phyloP scores from a whole-genome alignment of 2,113 vertebrate genomes.

The Jaculus jaculus region DNA sequence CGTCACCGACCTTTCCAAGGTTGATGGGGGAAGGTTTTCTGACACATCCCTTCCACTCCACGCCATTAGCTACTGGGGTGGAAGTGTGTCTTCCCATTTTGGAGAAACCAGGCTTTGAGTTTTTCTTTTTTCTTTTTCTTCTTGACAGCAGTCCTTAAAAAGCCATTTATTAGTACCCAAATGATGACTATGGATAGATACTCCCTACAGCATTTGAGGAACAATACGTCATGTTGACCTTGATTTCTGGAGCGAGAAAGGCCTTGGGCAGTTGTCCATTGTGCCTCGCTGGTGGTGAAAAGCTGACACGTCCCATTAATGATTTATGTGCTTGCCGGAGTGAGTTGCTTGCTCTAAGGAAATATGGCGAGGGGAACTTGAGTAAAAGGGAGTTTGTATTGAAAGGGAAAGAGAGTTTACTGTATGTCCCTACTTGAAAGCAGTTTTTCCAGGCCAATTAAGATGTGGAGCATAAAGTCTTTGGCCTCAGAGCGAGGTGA shows the following conservation, averaged over 20 bases:
- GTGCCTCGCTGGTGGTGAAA: not conserved
- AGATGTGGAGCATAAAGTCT: not conserved
- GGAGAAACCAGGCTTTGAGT: not conserved
- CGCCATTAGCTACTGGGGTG: not conserved
- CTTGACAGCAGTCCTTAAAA: not conserved
- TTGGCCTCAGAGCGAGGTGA: not conserved
- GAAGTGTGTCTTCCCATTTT: not conserved
- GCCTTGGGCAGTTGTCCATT: not conserved
- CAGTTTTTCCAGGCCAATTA: not conserved
- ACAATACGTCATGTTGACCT: not conserved
- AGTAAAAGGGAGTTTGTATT: not conserved
- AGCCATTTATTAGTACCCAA: not conserved
- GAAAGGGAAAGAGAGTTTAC: not conserved
- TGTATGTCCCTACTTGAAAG: not conserved
- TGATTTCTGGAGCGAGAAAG: not conserved
- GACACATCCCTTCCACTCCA: not conserved
- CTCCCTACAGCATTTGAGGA: not conserved
- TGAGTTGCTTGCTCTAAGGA: constrained; percentile 5
- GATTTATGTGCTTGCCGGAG: not conserved
- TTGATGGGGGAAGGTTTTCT: not conserved
- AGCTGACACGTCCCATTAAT: not conserved
- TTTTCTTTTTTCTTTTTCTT: not conserved
- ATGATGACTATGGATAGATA: not conserved
- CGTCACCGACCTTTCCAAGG: not conserved
- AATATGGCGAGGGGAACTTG: not conserved